phyloP scores from a whole-genome alignment of 2,888 invertebrate genomes.

The Ophion slaviceki region DNA sequence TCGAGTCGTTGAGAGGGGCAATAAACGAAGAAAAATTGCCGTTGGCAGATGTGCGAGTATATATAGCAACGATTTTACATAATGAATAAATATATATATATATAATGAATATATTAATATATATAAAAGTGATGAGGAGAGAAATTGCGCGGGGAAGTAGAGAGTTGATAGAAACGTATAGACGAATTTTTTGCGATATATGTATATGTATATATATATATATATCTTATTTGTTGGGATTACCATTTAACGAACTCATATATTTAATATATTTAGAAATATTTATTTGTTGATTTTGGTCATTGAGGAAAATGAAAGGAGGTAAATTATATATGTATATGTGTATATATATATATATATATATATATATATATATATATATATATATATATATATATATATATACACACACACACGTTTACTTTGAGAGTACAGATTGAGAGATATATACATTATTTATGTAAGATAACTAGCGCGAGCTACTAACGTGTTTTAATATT shows the following conservation, averaged over 20 bases:
- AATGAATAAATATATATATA: constrained; percentile 36
- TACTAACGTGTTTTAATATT: constrained; percentile 47
- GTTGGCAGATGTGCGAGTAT: constrained; percentile 53
- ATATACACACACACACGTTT: too few relatives aligned
- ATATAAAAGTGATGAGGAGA: constrained; percentile 22
- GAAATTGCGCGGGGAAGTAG: not conserved
- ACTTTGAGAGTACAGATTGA: constrained; percentile 44
- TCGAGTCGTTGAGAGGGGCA: constrained; percentile 1
- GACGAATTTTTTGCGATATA: constrained; percentile 38
- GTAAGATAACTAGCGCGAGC: constrained; percentile 56
- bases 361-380: constrained; percentile 55
- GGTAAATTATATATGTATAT: constrained; percentile 67
- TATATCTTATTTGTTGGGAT: constrained; percentile 83
- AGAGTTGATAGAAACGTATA: constrained; percentile 52
- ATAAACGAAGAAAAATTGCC: constrained; percentile 25
- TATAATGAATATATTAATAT: constrained; percentile 54
- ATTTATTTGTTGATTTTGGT: constrained; percentile 83
- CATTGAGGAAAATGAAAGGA: constrained; percentile 72
- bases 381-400: constrained; percentile 33
- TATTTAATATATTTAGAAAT: constrained; percentile 81
- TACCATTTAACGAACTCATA: constrained; percentile 78
- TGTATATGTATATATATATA: constrained; percentile 64
- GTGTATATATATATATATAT: constrained; percentile 65
- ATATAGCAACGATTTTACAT: constrained; percentile 54
- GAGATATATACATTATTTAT: constrained; percentile 60